These are phyloP conservation scores for Chouioia cunea DNA, from an alignment of 2,888 invertebrate genomes.

Conservation along the genomic window DNA sequence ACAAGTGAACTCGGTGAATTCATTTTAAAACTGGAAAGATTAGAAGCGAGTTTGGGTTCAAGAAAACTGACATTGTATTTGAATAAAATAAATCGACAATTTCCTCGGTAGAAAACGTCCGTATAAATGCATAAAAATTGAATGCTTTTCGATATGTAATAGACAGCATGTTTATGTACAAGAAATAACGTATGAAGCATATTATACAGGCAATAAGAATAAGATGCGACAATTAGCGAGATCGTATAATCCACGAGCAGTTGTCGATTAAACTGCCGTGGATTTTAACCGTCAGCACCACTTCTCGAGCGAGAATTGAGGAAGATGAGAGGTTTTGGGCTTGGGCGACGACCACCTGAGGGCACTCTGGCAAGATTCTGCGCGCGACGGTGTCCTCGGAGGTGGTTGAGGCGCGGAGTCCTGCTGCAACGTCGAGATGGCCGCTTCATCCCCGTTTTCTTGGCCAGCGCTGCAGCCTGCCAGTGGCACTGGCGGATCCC, in stretches of 20 bases:
- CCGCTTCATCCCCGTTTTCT: background rate
- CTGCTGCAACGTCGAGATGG: constrained; percentile 46
- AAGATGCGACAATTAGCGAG: no score
- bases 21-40: no score
- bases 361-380: constrained; percentile 66
- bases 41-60: no score
- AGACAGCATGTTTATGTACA: no score
- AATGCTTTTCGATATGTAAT: no score
- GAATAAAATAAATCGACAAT: no score
- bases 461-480: no score
- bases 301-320: constrained; percentile 62
- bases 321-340: constrained; percentile 59
- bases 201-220: background rate
- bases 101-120: no score
- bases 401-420: constrained; percentile 58
- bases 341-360: constrained; percentile 65
- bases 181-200: no score
- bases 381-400: constrained; percentile 63
- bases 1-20: no score
- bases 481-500: constrained; percentile 63
- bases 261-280: constrained; percentile 23
- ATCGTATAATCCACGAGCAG: constrained; percentile 30
- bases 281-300: constrained; percentile 59
- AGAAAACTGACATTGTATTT: no score
- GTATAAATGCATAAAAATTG: no score